Evolutionary conservation across 2,888 invertebrate species (phyloP), one percentile per base, ranked within the genome.

Genomic region (Scaeva pyrastri): DNA sequence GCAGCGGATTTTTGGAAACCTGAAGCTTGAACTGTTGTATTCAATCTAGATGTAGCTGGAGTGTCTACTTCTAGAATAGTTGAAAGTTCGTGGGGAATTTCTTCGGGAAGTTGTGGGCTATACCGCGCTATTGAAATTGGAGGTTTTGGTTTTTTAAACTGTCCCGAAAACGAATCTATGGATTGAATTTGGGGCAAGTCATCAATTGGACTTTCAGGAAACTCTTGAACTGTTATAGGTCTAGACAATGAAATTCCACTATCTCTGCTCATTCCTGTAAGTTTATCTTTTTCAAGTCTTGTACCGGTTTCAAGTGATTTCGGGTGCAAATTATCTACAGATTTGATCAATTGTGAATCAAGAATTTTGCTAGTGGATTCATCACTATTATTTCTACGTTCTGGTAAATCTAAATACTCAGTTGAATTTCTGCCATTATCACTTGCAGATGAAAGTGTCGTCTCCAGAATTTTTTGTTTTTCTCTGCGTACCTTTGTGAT

Each of bases 51-150:
- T 74, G 95, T 95, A 88, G 94, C 94, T 0, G 95, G 95, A 0
- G 95, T 95, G 88, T 95, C 95, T 3, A 95, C 94, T 91, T 96
- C 95, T 1, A 94, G 91, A 55, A 95, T 95, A 2, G 95, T 95
- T 8, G 95, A 95, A 55, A 95, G 91, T 90, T 95, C 95, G 89
- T 95, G 95, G 0, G 89, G 91, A 48, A 90, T 55, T 4, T 92
- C 91, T 50, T 91, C 91, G 2, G 90, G 88, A n/a, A 92, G 73
- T 55, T 92, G 91, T 1, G 93, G 92, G 85, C 92, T 92, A 58
- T 90, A 92, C 1, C 92, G 90, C 0, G 89, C 86, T 16, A 92
- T 88, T 48, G 92, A 90, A 60, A 76, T 71, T 1, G 92, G 90
- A 2, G 92, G 92, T 2, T 88, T 89, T 45, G 11, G 77, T 78